phyloP scores from a whole-genome alignment of 2,797 vertebrate genomes.

The Forpus xanthops region DNA sequence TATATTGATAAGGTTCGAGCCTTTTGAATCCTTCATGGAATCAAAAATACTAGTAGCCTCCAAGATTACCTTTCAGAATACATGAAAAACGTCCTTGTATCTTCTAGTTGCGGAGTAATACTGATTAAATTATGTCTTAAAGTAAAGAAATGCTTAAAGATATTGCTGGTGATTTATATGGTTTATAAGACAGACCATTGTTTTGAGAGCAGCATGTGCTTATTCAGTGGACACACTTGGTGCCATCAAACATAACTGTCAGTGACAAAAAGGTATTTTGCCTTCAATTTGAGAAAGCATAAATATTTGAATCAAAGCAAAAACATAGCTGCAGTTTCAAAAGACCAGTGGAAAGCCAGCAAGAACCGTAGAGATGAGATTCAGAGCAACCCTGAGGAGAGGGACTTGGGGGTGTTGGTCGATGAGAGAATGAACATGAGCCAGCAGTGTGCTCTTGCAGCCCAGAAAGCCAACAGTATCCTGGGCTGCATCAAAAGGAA shows the following conservation, averaged over 20 bases:
- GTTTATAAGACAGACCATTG: not conserved
- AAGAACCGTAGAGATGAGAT: too few species aligned
- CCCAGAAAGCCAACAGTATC: too few species aligned
- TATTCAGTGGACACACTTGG: not conserved
- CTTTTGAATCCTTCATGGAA: not conserved
- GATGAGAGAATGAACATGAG: too few species aligned
- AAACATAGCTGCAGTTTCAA: not conserved
- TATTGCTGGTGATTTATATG: not conserved
- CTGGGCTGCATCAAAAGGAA: too few species aligned
- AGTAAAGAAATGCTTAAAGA: not conserved
- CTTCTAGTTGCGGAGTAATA: not conserved
- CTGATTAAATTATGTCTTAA: constrained; percentile 7
- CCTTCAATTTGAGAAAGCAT: constrained; percentile 23
- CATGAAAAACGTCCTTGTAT: not conserved
- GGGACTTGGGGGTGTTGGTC: too few species aligned
- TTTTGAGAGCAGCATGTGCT: constrained; percentile 47
- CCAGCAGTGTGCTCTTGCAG: too few species aligned
- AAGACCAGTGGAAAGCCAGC: not conserved
- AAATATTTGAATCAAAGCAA: constrained; percentile 38
- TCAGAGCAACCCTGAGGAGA: too few species aligned
- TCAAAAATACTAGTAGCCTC: not conserved
- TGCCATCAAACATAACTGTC: not conserved
- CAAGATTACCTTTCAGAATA: not conserved
- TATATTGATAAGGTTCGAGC: not conserved
- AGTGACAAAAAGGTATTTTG: constrained; percentile 30